These are phyloP conservation scores for Hystrix brachyura DNA, from an alignment of 2,113 vertebrate species.

Conservation along the genomic window DNA sequence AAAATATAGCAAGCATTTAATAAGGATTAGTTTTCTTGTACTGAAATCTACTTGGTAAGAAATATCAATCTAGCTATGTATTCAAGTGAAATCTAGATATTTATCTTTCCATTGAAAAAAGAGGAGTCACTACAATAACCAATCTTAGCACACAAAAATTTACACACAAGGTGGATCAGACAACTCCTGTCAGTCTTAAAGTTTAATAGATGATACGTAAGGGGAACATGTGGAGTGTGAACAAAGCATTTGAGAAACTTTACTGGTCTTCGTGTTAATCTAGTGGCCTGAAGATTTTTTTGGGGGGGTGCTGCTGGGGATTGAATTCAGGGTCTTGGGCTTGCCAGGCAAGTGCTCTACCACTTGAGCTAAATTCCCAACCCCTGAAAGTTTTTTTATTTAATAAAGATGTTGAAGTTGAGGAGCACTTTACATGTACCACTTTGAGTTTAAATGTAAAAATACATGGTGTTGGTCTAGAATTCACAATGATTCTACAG, in stretches of 20 bases:
- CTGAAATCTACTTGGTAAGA: neutral
- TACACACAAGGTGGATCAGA: neutral
- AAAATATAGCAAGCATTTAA: neutral
- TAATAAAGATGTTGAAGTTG: neutral
- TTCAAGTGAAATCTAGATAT: neutral
- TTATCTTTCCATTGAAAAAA: constrained; percentile 3
- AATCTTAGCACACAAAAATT: neutral
- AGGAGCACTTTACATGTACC: neutral
- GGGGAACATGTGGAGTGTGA: neutral
- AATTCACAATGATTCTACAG: neutral
- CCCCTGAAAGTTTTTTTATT: neutral
- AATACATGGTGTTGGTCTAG: neutral
- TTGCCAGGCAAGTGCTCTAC: too few relatives aligned
- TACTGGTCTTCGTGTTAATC: neutral
- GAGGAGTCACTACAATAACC: neutral
- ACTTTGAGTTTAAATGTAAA: neutral
- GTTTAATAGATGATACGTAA: neutral
- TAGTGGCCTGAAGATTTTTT: neutral
- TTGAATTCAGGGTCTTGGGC: too few relatives aligned
- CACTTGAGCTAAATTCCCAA: too few relatives aligned
- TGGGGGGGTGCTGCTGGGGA: too few relatives aligned
- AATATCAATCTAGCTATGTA: neutral
- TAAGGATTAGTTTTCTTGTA: neutral
- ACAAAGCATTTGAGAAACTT: constrained; percentile 7
- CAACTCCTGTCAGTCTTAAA: neutral